A percentile compares a stretch with the other conserved stretches of the same genome.
phyloP scores from a whole-genome alignment of 2,113 vertebrate genomes.

The Lepisosteus osseus region DNA sequence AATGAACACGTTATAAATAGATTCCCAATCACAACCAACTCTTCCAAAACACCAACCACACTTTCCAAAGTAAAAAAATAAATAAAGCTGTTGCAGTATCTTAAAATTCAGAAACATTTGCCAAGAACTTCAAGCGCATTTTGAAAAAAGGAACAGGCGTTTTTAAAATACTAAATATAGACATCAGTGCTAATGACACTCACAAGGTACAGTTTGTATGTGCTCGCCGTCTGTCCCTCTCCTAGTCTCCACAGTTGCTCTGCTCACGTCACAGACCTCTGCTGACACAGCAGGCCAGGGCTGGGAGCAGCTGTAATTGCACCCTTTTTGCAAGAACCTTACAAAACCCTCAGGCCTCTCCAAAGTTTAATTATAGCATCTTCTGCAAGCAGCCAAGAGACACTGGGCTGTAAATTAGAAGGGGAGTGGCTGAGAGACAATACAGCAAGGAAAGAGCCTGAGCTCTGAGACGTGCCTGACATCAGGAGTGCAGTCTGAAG shows the following conservation, averaged over 20 bases:
- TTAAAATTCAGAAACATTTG: too few species aligned
- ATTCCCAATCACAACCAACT: too few species aligned
- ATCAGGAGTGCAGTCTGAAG: neutral
- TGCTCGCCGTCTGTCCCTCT: accelerated
- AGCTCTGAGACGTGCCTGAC: neutral
- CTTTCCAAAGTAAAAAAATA: too few species aligned
- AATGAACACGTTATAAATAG: too few species aligned
- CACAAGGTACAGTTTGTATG: neutral
- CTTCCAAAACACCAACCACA: too few species aligned
- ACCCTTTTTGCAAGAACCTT: constrained; percentile 52
- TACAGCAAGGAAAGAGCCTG: constrained; percentile 37
- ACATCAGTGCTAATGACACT: neutral
- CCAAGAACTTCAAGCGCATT: too few species aligned
- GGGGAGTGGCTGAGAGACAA: constrained; percentile 40
- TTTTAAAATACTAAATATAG: too few species aligned
- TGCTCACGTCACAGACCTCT: constrained; percentile 15
- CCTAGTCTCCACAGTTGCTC: neutral
- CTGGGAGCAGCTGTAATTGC: constrained; percentile 61
- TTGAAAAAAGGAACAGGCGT: neutral
- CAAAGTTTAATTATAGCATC: constrained; percentile 70
- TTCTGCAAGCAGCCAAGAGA: constrained; percentile 40
- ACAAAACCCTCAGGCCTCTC: constrained; percentile 51
- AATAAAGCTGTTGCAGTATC: too few species aligned
- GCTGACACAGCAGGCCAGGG: constrained; percentile 58
- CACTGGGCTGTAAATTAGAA: constrained; percentile 13